These are phyloP conservation scores for Nanger granti DNA, from an alignment of 2,113 vertebrate genomes.

Conservation along the genomic window DNA sequence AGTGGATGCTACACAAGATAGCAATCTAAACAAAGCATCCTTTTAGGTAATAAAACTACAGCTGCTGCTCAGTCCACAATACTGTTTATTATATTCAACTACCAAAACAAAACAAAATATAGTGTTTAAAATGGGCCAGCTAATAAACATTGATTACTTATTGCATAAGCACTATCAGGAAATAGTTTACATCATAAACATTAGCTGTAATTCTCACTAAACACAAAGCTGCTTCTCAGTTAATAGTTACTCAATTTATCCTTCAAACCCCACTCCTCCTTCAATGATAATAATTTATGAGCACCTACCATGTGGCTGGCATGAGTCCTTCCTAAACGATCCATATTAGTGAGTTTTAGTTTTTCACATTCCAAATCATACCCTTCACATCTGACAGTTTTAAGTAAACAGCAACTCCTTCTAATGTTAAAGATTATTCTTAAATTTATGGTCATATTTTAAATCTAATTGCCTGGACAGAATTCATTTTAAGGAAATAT, in stretches of 20 bases:
- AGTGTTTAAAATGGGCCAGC: not conserved
- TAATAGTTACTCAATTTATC: not conserved
- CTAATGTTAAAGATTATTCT: not conserved
- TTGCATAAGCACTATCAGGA: not conserved
- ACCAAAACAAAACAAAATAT: conserved; percentile 32
- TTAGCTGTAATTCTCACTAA: not conserved
- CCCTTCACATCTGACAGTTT: not conserved
- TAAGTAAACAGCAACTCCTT: not conserved
- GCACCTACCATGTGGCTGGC: not conserved
- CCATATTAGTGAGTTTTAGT: not conserved
- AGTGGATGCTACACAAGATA: conserved; percentile 13
- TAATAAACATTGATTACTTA: not conserved
- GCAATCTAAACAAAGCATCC: not conserved
- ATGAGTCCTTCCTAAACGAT: not conserved
- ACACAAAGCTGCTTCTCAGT: not conserved
- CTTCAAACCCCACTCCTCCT: not conserved
- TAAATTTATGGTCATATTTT: conserved; percentile 13
- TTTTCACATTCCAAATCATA: conserved; percentile 14
- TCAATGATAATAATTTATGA: not conserved
- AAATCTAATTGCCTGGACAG: not conserved
- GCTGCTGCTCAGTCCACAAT: not conserved
- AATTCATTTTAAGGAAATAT: not conserved
- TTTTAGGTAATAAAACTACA: conserved; percentile 15
- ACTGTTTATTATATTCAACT: conserved; percentile 8
- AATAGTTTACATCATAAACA: conserved; percentile 16